A percentile compares a stretch with the other conserved stretches of the same genome.
Evolutionary conservation across 2,797 vertebrate genomes (phyloP).

Genomic region (Tenualosa thibaudeaui): DNA sequence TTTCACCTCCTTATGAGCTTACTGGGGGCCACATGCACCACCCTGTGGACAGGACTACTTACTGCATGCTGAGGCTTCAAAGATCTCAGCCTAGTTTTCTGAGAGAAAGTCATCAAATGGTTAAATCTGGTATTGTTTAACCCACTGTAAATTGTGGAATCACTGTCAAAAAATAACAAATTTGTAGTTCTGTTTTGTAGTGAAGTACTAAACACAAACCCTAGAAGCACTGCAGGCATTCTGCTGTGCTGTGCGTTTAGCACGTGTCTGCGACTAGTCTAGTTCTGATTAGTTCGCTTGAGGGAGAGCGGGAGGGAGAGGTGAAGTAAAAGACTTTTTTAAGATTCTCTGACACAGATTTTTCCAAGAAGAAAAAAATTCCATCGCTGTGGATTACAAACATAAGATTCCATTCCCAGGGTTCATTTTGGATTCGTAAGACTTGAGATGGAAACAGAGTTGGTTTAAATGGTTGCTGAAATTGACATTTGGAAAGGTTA

Average conservation of each 20-base stretch:
- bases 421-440: conserved; percentile 10
- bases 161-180: not conserved
- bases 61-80: not conserved
- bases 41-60: not conserved
- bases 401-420: not conserved
- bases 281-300: not conserved
- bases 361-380: not conserved
- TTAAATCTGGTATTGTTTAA: not conserved
- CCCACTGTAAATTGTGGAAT: not conserved
- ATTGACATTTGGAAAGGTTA: conserved; percentile 11
- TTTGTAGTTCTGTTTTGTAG: not conserved
- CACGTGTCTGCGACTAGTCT: not conserved
- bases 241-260: not conserved
- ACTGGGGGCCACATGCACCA: not conserved
- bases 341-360: not conserved
- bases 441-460: not conserved
- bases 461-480: not conserved
- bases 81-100: not conserved
- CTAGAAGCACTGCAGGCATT: not conserved
- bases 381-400: not conserved
- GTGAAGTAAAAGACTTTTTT: not conserved
- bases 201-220: not conserved
- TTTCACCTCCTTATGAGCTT: not conserved
- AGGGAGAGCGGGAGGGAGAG: not conserved
- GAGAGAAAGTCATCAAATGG: not conserved